Base-by-base conservation (phyloP, 2,797 vertebrate species). In the Triplophysa yarkandensis region DNA sequence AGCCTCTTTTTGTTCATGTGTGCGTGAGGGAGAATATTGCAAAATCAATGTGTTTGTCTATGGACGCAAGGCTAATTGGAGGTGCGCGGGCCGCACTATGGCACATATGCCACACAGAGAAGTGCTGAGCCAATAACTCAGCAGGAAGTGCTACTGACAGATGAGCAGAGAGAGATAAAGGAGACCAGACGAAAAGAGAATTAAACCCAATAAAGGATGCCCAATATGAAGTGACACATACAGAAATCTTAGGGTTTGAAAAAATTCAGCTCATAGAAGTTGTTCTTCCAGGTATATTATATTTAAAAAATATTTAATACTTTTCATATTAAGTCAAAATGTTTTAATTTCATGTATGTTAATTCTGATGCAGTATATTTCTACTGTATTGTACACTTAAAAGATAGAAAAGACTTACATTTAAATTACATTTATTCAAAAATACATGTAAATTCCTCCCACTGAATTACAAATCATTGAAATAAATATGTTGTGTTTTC, bases 21-120 rank as follows among this genome's bases (percentile, higher is more conserved):
- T 39, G n/a, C 55, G 34, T 64, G 54, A 41, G 57, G 7, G 61
- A 64, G 64, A 65, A 77, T 50, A 68, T 74, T 64, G 74, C 65
- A 80, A 77, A 77, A 80, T 80, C 78, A 74, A 73, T 77, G 74
- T 74, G 79, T 74, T 80, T 78, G 68, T 81, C 71, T 75, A 68
- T 68, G 72, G 75, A 80, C 68, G 71, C 63, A 68, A 64, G 75
- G 78, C 81, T 82, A 82, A 82, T 80, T 82, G 80, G 78, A 78
- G 81, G 78, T 82, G 75, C 71, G 54, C 68, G 60, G 78, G 80
- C 43, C 66, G 58, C 68, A 69, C 63, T 77, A 71, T 78, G 73
- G 81, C 81, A 73, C 81, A 82, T 82, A 82, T 82, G 81, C 78
- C 78, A 80, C 76, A 80, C 58, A 54, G 68, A 80, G 75, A 60